phyloP scores from a whole-genome alignment of 53 echinoderm and acorn worm species.

The Temnopleurus reevesii region DNA sequence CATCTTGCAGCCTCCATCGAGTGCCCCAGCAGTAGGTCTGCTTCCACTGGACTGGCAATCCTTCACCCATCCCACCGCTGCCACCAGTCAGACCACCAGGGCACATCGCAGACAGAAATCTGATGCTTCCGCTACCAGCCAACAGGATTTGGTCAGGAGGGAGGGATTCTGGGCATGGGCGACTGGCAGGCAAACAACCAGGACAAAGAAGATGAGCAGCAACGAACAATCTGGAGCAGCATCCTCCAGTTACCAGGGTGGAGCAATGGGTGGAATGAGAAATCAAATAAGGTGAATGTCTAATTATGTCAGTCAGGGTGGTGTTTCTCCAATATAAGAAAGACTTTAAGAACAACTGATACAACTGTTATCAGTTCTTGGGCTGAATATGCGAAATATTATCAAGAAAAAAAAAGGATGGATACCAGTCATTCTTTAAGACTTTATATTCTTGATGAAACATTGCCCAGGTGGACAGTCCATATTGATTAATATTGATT shows the following conservation, averaged over 20 bases:
- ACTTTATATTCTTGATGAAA: too few species aligned
- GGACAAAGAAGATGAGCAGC: constrained; percentile 31
- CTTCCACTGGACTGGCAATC: constrained; percentile 37
- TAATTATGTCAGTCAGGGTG: neutral
- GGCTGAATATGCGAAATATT: too few species aligned
- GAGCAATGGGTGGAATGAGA: constrained; percentile 7
- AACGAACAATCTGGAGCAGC: neutral
- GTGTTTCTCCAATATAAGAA: too few species aligned
- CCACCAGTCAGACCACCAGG: constrained; percentile 28
- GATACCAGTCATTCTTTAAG: too few species aligned
- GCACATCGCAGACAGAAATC: constrained; percentile 52
- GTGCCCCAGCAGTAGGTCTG: constrained; percentile 43
- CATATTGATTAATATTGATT: too few species aligned
- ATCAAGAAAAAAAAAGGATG: too few species aligned
- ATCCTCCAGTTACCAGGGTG: neutral
- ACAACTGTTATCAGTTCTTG: too few species aligned
- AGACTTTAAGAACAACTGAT: too few species aligned
- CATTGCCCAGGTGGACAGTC: too few species aligned
- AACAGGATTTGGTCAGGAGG: constrained; percentile 21
- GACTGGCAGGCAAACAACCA: constrained; percentile 35
- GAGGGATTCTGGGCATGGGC: constrained; percentile 59
- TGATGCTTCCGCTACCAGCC: constrained; percentile 24
- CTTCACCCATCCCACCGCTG: constrained; percentile 44
- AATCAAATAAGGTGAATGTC: constrained; percentile 36
- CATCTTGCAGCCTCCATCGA: constrained; percentile 42